Evolutionary conservation across 2,113 vertebrate genomes (phyloP).

Genomic region (Bagarius yarrelli): DNA sequence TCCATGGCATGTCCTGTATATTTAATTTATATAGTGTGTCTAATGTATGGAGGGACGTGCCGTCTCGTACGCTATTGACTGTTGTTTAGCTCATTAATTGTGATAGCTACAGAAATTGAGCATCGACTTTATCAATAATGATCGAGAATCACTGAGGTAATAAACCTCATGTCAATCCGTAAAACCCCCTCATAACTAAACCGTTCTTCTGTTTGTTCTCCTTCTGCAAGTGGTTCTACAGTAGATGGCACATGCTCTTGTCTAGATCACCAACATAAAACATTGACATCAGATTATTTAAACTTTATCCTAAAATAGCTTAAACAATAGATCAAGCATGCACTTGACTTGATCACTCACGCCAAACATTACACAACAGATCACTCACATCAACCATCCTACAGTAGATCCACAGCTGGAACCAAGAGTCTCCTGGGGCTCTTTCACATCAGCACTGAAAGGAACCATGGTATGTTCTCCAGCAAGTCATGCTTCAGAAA

Average conservation of each 20-base stretch:
- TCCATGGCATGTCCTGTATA: background rate
- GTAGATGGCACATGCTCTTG: too few species aligned
- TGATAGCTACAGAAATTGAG: background rate
- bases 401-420: background rate
- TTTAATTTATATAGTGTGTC: constrained; percentile 24
- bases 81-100: constrained; percentile 6
- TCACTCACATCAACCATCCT: too few species aligned
- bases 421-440: background rate
- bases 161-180: background rate
- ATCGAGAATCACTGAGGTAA: background rate
- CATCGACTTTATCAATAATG: constrained; percentile 5
- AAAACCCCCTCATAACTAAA: too few species aligned
- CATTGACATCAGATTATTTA: too few species aligned
- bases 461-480: background rate
- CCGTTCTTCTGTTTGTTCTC: too few species aligned
- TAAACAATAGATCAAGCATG: too few species aligned
- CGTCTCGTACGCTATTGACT: constrained; percentile 7
- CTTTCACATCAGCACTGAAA: background rate
- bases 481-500: background rate
- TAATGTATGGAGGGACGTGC: background rate
- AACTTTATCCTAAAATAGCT: too few species aligned
- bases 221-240: too few species aligned
- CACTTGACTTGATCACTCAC: too few species aligned
- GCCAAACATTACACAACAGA: too few species aligned
- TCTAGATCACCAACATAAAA: too few species aligned